Evolutionary conservation across 2,888 invertebrate genomes (phyloP), one percentile per base, ranked within the genome.

Genomic region (Melipona bicolor): DNA sequence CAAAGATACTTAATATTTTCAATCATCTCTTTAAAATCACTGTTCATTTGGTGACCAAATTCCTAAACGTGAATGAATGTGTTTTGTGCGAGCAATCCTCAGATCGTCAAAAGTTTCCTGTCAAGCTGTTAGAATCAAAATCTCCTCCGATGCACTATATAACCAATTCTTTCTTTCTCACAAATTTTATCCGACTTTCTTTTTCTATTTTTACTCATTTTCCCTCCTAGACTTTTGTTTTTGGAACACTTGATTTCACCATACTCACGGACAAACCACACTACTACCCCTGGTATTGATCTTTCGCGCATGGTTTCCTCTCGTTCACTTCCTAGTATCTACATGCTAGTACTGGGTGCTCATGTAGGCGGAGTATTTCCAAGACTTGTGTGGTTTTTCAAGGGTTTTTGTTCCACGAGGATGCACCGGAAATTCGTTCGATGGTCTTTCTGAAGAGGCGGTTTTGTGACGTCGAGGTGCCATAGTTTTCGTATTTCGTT

Each of bases 281-380:
- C 76, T 50, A 68, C 76, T 50, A 61, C 64, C 70, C 69, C 77
- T 68, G 79, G 87, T 89, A 89, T 89, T 88, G 88, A 89, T 89
- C 85, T 79, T 76, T 71, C 79, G 71, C 69, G 67, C 75, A 79
- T 78, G 73, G 70, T 85, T 85, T 81, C 76, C 84, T 81, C 78
- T 86, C 78, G 80, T 78, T 81, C 79, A 62, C 68, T 81, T 78
- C 77, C 72, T 59, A 49, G 67, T 67, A 24, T 19, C 43, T 43
- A 43, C 43, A 43, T 43, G 43, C 43, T 43, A 43, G 79, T 69
- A 43, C 76, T 59, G 56, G 70, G 49, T 54, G 62, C 24, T 65
- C 76, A 6, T 52, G 49, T 61, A 68, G 61, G 24, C 43, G 19
- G 62, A 77, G 80, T 73, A 72, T 79, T 86, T 87, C 81, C 79